Conservation (phyloP, 2,888 invertebrate species). For the Loripinus fragilis region DNA sequence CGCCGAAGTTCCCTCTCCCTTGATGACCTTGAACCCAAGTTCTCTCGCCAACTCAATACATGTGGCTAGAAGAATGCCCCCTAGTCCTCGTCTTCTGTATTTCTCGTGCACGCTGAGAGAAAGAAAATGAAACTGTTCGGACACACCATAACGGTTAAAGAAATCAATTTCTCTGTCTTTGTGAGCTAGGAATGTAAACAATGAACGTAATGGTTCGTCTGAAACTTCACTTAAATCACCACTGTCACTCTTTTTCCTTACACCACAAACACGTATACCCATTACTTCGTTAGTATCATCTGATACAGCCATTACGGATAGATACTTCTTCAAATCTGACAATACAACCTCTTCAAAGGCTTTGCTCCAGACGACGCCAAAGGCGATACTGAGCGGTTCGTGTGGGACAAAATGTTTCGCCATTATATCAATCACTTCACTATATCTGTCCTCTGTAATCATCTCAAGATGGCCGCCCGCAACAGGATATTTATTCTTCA, state of each 20-base stretch:
- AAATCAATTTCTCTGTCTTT: slow-evolving; percentile 10
- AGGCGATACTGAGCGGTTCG: slow-evolving; percentile 48
- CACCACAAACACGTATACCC: slow-evolving; percentile 15
- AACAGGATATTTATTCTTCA: slow-evolving; percentile 32
- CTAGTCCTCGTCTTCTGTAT: slow-evolving; percentile 8
- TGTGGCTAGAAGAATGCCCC: neutral
- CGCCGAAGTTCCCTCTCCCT: slow-evolving; percentile 14
- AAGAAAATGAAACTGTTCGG: slow-evolving; percentile 6
- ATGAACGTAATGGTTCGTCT: neutral
- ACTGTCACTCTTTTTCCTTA: neutral
- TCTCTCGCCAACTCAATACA: neutral
- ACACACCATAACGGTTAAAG: slow-evolving; percentile 15
- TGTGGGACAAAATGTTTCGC: slow-evolving; percentile 51
- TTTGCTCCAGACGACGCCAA: slow-evolving; percentile 48
- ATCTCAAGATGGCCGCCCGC: slow-evolving; percentile 44
- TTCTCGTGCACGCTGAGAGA: slow-evolving; percentile 8
- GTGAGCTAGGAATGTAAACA: slow-evolving; percentile 10
- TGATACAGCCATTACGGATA: slow-evolving; percentile 15
- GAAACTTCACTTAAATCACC: neutral
- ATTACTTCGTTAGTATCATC: slow-evolving; percentile 20
- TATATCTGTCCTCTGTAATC: slow-evolving; percentile 47
- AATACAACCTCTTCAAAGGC: slow-evolving; percentile 34
- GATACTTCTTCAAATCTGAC: slow-evolving; percentile 19
- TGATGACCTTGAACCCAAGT: slow-evolving; percentile 12
- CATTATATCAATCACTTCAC: slow-evolving; percentile 48